Base-by-base conservation (phyloP, 2,113 vertebrate species). In the Columba livia region DNA sequence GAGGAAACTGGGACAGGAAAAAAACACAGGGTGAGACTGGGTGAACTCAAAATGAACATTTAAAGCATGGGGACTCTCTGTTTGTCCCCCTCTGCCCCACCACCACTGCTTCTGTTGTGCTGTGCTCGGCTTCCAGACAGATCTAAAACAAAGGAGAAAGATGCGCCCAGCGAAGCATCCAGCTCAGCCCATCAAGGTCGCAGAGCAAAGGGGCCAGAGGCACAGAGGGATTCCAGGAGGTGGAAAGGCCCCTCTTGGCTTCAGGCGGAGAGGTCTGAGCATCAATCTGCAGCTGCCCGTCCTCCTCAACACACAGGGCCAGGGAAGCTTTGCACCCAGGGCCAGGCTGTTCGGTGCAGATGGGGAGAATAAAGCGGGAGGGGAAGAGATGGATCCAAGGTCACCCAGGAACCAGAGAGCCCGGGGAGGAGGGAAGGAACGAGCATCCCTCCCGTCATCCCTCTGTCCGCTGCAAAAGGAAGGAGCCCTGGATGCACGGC, bases 371-470 rank as follows among this genome's bases (percentile, higher is more conserved):
- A 42, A 64, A 58, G 2, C 19, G 14, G 48, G 74, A 79, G 34
- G 28, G 17, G 60, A 83, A 80, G 67, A 79, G 70, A 89, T 1
- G 0, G 70, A 77, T 7, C 78, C 95, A 96, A 96, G 96, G 93
- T 96, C 81, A 93, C 12, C 15, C 69, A 28, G 32, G 58, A 38
- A 58, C 58, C 19, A 2, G 25, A 13, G 5, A 66, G 32, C 42
- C 47, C 69, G 71, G 36, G 38, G 44, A 0, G 0, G 34, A 69
- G 60, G 60, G 61, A 71, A 81, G 75, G 51, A 77, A 2, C 11
- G 3, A 15, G 12, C 12, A 6, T 42, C 72, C 31, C 77, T 92
- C 58, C 56, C 1, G 0, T 4, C 4, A 0, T 38, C 66, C 40
- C 18, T 31, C 57, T 3, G 19, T 0, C 7, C 9, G 1, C 62